Evolutionary conservation across 2,797 vertebrate genomes (phyloP).

Genomic region (Octomys mimax): DNA sequence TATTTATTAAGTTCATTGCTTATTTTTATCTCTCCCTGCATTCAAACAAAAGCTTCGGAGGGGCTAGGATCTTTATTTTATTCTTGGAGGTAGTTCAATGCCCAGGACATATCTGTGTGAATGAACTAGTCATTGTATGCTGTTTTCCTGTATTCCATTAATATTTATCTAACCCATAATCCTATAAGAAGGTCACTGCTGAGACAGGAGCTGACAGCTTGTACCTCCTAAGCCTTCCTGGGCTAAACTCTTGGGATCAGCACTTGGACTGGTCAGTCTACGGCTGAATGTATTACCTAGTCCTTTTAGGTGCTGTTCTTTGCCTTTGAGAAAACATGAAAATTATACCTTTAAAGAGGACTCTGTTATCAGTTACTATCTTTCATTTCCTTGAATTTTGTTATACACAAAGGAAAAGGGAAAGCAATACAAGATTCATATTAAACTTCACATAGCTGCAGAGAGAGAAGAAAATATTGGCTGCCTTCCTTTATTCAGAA

Average conservation of each 20-base stretch:
- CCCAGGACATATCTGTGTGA: background rate
- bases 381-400: constrained; percentile 22
- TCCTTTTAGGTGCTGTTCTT: constrained; percentile 22
- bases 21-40: constrained; percentile 5
- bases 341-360: constrained; percentile 6
- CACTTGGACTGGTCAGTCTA: background rate
- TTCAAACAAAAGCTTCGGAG: background rate
- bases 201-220: background rate
- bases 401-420: background rate
- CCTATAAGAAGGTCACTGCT: background rate
- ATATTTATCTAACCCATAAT: background rate
- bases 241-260: background rate
- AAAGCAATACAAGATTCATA: constrained; percentile 44
- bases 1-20: constrained; percentile 29
- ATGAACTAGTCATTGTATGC: background rate
- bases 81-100: background rate
- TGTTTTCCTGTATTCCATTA: background rate
- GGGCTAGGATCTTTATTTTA: constrained; percentile 30
- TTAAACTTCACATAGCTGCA: constrained; percentile 28
- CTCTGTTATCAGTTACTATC: background rate
- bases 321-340: constrained; percentile 50
- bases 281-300: background rate
- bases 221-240: background rate
- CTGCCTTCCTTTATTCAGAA: constrained; percentile 57
- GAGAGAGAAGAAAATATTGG: constrained; percentile 51